These are phyloP conservation scores for Urocitellus parryii DNA, from an alignment of 2,113 vertebrate species.

Conservation along the genomic window DNA sequence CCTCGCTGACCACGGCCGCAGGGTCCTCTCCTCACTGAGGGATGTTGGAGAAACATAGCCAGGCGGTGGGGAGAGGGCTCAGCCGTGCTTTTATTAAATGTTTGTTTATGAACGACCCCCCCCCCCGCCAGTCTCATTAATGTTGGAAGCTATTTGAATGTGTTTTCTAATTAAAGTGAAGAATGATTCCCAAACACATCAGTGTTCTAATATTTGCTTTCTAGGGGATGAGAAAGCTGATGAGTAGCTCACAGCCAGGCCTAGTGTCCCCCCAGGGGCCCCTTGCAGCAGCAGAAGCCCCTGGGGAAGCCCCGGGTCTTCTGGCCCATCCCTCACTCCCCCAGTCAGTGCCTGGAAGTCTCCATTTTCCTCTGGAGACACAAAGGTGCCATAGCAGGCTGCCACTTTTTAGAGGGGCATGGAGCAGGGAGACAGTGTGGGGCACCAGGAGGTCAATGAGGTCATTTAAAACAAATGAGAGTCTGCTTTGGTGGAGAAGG, in stretches of 20 bases:
- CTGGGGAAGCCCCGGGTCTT: neutral
- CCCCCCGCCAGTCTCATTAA: neutral
- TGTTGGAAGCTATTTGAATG: slow-evolving; percentile 42
- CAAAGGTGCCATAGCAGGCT: neutral
- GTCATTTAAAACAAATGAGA: neutral
- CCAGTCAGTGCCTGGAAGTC: neutral
- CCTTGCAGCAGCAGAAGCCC: neutral
- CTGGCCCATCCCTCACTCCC: neutral
- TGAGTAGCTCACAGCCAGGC: neutral
- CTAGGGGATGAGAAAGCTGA: slow-evolving; percentile 32
- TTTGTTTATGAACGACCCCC: slow-evolving; percentile 26
- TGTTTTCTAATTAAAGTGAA: slow-evolving; percentile 71
- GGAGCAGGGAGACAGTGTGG: neutral
- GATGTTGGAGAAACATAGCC: rapidly evolving
- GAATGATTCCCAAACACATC: neutral
- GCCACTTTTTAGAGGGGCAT: neutral
- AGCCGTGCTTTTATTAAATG: slow-evolving; percentile 47
- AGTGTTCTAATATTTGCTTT: neutral
- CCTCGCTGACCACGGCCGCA: rapidly evolving
- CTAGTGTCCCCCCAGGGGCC: neutral
- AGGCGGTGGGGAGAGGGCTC: neutral
- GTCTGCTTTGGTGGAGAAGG: neutral
- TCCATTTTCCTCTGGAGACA: neutral
- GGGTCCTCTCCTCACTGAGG: neutral
- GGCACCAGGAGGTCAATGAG: neutral